Percentiles rank a stretch among this genome's conserved stretches.
Evolutionary conservation across 1,140 invertebrate species (phyloP).

Genomic region (Lepidurus apus): DNA sequence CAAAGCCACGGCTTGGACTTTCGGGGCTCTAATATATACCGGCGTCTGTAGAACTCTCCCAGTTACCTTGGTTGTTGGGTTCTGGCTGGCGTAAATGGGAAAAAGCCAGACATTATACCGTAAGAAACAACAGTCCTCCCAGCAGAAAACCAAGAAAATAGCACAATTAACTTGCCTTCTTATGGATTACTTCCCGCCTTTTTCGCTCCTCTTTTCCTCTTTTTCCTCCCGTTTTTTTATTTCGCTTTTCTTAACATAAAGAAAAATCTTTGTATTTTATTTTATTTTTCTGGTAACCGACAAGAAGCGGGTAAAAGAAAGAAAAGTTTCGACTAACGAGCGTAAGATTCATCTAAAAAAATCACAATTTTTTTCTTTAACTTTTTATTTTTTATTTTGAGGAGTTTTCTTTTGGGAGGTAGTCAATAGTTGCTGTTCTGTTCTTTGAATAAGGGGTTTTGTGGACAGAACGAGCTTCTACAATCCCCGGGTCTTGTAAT

Average conservation of each 20-base stretch:
- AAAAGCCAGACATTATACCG: constrained; percentile 21
- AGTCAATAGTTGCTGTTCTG: neutral
- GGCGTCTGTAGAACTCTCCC: neutral
- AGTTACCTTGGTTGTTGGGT: neutral
- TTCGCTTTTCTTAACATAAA: too few relatives aligned
- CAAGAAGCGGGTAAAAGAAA: too few relatives aligned
- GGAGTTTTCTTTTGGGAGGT: neutral
- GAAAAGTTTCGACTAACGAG: too few relatives aligned
- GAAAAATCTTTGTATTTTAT: too few relatives aligned
- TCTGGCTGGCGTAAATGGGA: constrained; percentile 1
- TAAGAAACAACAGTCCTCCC: neutral
- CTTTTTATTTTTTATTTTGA: neutral
- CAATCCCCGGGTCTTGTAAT: neutral
- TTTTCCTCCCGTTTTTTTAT: too few relatives aligned
- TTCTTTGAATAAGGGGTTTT: neutral
- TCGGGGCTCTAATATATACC: neutral
- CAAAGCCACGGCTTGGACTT: constrained; percentile 11
- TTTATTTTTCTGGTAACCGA: too few relatives aligned
- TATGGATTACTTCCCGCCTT: too few relatives aligned
- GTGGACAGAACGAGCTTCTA: neutral
- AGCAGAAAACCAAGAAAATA: too few relatives aligned
- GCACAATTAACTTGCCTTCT: too few relatives aligned
- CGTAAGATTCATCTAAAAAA: too few relatives aligned
- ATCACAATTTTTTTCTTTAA: too few relatives aligned
- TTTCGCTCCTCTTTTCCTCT: too few relatives aligned